Base-by-base conservation (phyloP, 1,140 invertebrate genomes). In the Spodoptera litura region DNA sequence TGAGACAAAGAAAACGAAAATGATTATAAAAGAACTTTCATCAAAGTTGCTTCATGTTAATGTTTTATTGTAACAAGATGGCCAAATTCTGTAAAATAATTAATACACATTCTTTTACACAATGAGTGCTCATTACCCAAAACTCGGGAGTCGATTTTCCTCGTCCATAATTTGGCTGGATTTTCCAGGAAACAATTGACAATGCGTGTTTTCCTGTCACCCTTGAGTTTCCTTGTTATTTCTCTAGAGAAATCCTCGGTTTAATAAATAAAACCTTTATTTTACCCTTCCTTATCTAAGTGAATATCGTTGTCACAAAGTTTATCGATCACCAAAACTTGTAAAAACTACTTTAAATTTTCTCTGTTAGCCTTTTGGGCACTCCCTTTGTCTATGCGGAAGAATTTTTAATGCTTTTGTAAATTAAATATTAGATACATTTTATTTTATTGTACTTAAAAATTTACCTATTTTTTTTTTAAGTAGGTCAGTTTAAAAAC, bases 321-420 rank as follows among this genome's bases (percentile, higher is more conserved):
- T 52, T 31, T 52, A 52, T 53, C 49, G 44, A 53, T 4, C 25
- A 31, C 2, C 66, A 3, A 44, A 49, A 31, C 25, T 70, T 31
- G 3, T 51, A 68, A 53, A 51, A 70, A 31, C 66, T 61, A 66
- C 11, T 70, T 70, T 53, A n/a, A 68, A 52, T 68, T 68, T 68
- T 25, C 62, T 49, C 51, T 27, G 15, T 25, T 6, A 70, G 25
- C 27, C 13, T n/a, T 52, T 10, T 44, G 4, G 38, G 38, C 4
- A 44, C 38, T 8, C 0, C 38, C 4, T 44, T 44, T 44, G 8
- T 8, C 5, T 4, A 44, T 44, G 6, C 38, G 38, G 38, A 44
- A 44, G 38, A 44, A 44, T 44, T 44, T 10, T 44, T 44, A 44
- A 6, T 9, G 9, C 20, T 44, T 9, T 44, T 44, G 0, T 44